Conservation (phyloP, 2,888 invertebrate genomes). For the Thera britannica region DNA sequence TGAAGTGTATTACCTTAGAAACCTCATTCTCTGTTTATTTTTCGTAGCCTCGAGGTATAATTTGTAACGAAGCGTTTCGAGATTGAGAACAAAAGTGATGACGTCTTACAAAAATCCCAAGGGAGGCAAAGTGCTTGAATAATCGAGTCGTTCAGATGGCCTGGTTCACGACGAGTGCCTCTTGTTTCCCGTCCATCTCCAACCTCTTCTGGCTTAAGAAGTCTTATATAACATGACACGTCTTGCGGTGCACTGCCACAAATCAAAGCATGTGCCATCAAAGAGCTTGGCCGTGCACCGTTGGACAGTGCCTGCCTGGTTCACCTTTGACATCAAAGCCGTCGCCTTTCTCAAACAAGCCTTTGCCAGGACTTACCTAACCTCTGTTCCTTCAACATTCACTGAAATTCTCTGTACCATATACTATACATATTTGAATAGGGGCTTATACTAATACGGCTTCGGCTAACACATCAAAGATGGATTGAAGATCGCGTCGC, state of each 20-base stretch:
- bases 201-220: slow-evolving; percentile 50
- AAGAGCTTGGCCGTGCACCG: not conserved
- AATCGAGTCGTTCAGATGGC: slow-evolving; percentile 62
- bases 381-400: too few relatives aligned
- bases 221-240: slow-evolving; percentile 58
- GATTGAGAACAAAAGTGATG: slow-evolving; percentile 28
- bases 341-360: too few relatives aligned
- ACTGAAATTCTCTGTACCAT: too few relatives aligned
- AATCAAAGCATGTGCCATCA: slow-evolving; percentile 25
- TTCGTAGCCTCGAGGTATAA: slow-evolving; percentile 19
- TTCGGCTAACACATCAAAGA: too few relatives aligned
- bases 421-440: too few relatives aligned
- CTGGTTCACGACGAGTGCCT: slow-evolving; percentile 60
- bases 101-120: slow-evolving; percentile 39
- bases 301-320: too few relatives aligned
- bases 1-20: slow-evolving; percentile 7
- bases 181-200: slow-evolving; percentile 51
- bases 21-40: slow-evolving; percentile 13
- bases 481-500: too few relatives aligned
- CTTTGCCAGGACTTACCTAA: too few relatives aligned
- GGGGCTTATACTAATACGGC: too few relatives aligned
- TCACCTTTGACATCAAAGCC: too few relatives aligned
- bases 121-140: slow-evolving; percentile 41
- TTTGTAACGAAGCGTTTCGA: slow-evolving; percentile 24
- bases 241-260: slow-evolving; percentile 49